Base-by-base conservation (phyloP, 2,888 invertebrate species). In the Acanthacorydalis orientalis region DNA sequence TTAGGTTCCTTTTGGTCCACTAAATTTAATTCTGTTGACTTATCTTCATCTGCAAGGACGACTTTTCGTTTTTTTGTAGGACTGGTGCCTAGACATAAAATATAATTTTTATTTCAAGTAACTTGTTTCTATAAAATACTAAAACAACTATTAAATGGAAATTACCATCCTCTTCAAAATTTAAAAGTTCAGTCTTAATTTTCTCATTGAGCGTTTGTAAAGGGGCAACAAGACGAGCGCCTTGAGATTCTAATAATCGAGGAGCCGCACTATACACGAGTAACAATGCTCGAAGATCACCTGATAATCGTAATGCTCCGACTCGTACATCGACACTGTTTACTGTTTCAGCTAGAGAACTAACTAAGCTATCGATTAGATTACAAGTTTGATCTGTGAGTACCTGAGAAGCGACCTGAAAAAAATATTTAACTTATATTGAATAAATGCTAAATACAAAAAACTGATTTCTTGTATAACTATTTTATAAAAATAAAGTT, bases 291-390 rank as follows among this genome's bases (percentile, higher is more conserved):
- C 75, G 64, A 43, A 77, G 56, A 56, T 77, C 75, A 1, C 75
- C 75, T 2, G 70, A 68, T 23, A 75, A 57, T 48, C 71, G 61
- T 53, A 66, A 67, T 3, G 73, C 71, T 50, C 66, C 65, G 42
- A 67, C 66, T 50, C 64, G 61, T n/a, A 74, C 60, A 52, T 74
- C 72, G 16, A 72, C 65, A 1, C 70, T 68, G 33, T 64, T 66
- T 3, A 72, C 68, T 59, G 71, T 70, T 42, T 70, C 69, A 49
- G 65, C 68, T 53, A 78, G 62, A 4, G 77, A 71, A n/a, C 70
- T 70, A n/a, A 78, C 73, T 8, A 77, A 68, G 54, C 71, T 75
- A 53, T 76, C 75, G 48, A 78, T 72, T 55, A 78, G 68, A 35
- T 71, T 69, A 51, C 75, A 65, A 1, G 77, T 77, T 56, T 75